These are phyloP conservation scores for Phymanthus crucifer DNA, from an alignment of 92 coral and sea anemone genomes.

Conservation along the genomic window DNA sequence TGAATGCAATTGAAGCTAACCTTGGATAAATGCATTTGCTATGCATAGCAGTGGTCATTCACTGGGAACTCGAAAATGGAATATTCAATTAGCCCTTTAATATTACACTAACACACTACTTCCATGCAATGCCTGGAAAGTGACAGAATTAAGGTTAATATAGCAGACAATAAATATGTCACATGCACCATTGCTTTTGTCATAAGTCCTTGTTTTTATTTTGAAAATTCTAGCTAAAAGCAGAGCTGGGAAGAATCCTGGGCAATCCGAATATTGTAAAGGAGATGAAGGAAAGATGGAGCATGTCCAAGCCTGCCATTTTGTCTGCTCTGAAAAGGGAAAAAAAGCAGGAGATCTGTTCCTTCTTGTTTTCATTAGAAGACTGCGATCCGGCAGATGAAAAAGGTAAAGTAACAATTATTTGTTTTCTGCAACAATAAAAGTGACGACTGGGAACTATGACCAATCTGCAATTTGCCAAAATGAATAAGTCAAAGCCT, in stretches of 20 bases:
- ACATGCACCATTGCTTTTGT: slow-evolving; percentile 7
- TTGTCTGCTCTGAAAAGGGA: slow-evolving; percentile 32
- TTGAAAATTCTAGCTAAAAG: slow-evolving; percentile 44
- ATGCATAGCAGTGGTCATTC: no score
- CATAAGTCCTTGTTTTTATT: not conserved
- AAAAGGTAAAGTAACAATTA: slow-evolving; percentile 12
- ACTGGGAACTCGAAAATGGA: no score
- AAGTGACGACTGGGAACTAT: not conserved
- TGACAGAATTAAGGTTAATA: not conserved
- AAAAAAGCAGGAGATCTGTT: slow-evolving; percentile 19
- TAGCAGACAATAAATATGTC: not conserved
- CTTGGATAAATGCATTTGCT: no score
- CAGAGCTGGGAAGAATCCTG: slow-evolving; percentile 51
- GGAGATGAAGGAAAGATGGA: slow-evolving; percentile 18
- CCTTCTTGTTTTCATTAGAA: slow-evolving; percentile 20
- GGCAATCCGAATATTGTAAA: slow-evolving; percentile 13
- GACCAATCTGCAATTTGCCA: not conserved
- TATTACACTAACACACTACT: not conserved
- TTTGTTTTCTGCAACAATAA: slow-evolving; percentile 14
- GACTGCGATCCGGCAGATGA: slow-evolving; percentile 39
- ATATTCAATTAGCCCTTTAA: not conserved
- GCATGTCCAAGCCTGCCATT: slow-evolving; percentile 31
- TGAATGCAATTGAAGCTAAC: no score
- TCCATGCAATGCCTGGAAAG: slow-evolving; percentile 10
- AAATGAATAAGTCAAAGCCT: slow-evolving; percentile 3